A percentile compares a stretch with the other conserved stretches of the same genome.
phyloP scores from a whole-genome alignment of 2,113 vertebrate species.

The Leptodactylus fuscus region DNA sequence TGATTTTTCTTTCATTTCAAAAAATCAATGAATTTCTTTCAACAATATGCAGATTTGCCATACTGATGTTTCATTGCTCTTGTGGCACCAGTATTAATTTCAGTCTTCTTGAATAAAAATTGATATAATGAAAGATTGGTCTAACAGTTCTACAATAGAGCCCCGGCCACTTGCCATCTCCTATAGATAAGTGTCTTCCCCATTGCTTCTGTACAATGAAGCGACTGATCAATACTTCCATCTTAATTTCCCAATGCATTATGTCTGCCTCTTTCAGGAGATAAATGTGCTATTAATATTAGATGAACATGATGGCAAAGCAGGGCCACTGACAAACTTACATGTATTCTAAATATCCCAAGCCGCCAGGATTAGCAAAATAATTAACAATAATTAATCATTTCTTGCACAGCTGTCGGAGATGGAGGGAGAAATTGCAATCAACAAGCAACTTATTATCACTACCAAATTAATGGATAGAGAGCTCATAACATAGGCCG shows the following conservation, averaged over 20 bases:
- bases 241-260: conserved; percentile 75
- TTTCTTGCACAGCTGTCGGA: conserved; percentile 36
- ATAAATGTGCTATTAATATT: conserved; percentile 75
- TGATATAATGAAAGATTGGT: conserved; percentile 42
- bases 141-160: conserved; percentile 36
- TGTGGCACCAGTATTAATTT: conserved; percentile 8
- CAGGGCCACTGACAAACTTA: conserved; percentile 66
- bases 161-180: conserved; percentile 18
- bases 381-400: conserved; percentile 59
- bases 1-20: neutral
- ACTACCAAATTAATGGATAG: conserved; percentile 60
- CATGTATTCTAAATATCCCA: conserved; percentile 63
- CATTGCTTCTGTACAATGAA: conserved; percentile 66
- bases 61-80: neutral
- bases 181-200: conserved; percentile 57
- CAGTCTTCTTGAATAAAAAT: neutral
- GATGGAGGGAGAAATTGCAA: conserved; percentile 42
- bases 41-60: neutral
- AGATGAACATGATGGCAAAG: conserved; percentile 73
- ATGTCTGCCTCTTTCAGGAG: conserved; percentile 72
- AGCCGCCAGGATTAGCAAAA: conserved; percentile 58
- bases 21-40: neutral
- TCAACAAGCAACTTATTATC: conserved; percentile 64
- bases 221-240: conserved; percentile 71
- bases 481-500: conserved; percentile 19